These are phyloP conservation scores for Sebastes itinus DNA, from an alignment of 2,797 vertebrate genomes.

Conservation along the genomic window DNA sequence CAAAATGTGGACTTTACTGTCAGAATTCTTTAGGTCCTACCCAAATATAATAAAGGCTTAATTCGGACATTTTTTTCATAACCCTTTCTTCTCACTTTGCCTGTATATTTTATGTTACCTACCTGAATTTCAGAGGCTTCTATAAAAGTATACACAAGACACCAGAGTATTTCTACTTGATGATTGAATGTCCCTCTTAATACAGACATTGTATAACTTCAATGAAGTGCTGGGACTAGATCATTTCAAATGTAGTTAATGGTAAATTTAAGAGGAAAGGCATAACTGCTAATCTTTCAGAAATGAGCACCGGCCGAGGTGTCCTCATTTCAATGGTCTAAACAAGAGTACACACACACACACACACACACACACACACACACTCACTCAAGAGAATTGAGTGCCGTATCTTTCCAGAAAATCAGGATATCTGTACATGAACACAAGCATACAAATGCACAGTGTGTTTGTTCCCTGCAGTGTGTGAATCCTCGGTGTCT, in stretches of 20 bases:
- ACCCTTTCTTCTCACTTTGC: not conserved
- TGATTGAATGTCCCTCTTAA: not conserved
- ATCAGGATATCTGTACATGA: slow-evolving; percentile 21
- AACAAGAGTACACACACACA: not conserved
- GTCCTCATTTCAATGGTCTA: slow-evolving; percentile 4
- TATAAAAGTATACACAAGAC: not conserved
- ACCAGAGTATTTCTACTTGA: not conserved
- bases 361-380: not conserved
- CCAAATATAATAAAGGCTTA: not conserved
- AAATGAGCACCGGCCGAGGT: slow-evolving; percentile 3
- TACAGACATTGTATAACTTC: not conserved
- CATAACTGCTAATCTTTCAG: not conserved
- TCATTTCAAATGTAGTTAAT: not conserved
- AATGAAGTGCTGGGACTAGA: not conserved
- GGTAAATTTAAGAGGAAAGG: not conserved
- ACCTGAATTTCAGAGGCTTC: not conserved
- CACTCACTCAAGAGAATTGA: slow-evolving; percentile 2
- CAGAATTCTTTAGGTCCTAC: not conserved
- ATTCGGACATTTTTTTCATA: not conserved
- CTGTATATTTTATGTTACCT: not conserved
- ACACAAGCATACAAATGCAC: slow-evolving; percentile 40
- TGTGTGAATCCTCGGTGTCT: slow-evolving; percentile 60
- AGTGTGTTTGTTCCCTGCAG: slow-evolving; percentile 27
- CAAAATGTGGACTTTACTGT: not conserved
- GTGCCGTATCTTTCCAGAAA: slow-evolving; percentile 14